Evolutionary conservation across 2,113 vertebrate genomes (phyloP).

Genomic region (Lates calcarifer): DNA sequence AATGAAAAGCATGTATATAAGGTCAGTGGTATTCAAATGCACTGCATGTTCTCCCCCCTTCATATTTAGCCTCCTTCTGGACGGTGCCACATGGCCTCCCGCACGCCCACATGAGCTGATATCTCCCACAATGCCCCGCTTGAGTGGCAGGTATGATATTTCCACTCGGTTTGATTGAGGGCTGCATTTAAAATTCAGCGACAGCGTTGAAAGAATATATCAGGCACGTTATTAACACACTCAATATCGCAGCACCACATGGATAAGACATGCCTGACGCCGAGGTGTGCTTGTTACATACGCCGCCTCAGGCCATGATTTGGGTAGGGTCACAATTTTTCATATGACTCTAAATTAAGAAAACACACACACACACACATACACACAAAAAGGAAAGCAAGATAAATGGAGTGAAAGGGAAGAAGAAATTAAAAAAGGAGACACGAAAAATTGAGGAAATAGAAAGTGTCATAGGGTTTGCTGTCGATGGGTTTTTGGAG

Average conservation of each 20-base stretch:
- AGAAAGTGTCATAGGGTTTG: slow-evolving; percentile 46
- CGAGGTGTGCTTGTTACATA: slow-evolving; percentile 20
- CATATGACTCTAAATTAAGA: slow-evolving; percentile 32
- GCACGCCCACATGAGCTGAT: slow-evolving; percentile 1
- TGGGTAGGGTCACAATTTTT: slow-evolving; percentile 39
- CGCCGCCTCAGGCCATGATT: slow-evolving; percentile 21
- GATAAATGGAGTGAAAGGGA: background rate
- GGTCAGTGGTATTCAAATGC: slow-evolving; percentile 74
- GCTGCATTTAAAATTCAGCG: slow-evolving; percentile 54
- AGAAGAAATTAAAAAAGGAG: background rate
- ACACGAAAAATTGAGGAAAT: slow-evolving; percentile 12
- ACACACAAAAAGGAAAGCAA: background rate
- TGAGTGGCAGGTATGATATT: slow-evolving; percentile 77
- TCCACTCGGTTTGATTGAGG: slow-evolving; percentile 59
- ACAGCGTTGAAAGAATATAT: slow-evolving; percentile 55
- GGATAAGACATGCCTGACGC: slow-evolving; percentile 12
- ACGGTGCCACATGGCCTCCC: slow-evolving; percentile 11
- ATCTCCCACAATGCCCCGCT: slow-evolving; percentile 52
- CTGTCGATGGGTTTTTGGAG: slow-evolving; percentile 67
- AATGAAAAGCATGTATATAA: slow-evolving; percentile 70
- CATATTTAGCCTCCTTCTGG: slow-evolving; percentile 33
- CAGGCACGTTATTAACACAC: slow-evolving; percentile 52
- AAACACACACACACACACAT: slow-evolving; percentile 11
- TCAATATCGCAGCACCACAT: slow-evolving; percentile 4
- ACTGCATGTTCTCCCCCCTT: slow-evolving; percentile 26